These are phyloP conservation scores for Apodemus agrarius DNA, from an alignment of 2,797 vertebrate genomes.

Conservation along the genomic window DNA sequence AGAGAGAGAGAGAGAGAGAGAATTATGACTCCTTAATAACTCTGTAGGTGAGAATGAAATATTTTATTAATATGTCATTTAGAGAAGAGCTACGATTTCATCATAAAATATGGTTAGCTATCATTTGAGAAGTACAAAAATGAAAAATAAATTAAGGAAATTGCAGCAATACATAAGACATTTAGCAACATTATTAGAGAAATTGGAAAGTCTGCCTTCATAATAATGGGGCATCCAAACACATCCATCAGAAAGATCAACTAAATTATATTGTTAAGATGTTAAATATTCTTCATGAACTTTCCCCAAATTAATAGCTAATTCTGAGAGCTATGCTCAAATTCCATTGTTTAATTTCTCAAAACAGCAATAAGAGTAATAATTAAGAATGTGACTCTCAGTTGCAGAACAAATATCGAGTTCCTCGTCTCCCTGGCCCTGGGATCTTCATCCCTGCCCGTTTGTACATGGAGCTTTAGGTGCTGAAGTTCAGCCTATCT, in stretches of 20 bases:
- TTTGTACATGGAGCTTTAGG: background rate
- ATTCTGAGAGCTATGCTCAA: conserved; percentile 15
- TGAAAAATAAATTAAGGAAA: background rate
- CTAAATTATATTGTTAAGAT: background rate
- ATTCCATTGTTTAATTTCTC: conserved; percentile 6
- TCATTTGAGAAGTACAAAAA: background rate
- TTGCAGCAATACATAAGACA: background rate
- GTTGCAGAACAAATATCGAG: background rate
- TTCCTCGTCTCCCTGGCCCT: background rate
- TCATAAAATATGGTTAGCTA: background rate
- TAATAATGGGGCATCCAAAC: background rate
- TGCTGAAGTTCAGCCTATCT: background rate
- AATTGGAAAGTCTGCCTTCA: background rate
- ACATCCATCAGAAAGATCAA: conserved; percentile 16
- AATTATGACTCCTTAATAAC: background rate
- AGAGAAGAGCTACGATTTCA: background rate
- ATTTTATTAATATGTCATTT: background rate
- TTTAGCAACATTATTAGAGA: background rate
- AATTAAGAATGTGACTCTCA: background rate
- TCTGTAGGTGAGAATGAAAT: background rate
- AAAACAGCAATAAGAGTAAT: conserved; percentile 9
- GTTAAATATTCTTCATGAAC: background rate
- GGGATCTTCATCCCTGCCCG: background rate
- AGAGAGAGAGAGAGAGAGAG: background rate
- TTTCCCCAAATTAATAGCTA: conserved; percentile 24